phyloP scores from a whole-genome alignment of 2,888 invertebrate genomes.

The Hydraecia micacea region DNA sequence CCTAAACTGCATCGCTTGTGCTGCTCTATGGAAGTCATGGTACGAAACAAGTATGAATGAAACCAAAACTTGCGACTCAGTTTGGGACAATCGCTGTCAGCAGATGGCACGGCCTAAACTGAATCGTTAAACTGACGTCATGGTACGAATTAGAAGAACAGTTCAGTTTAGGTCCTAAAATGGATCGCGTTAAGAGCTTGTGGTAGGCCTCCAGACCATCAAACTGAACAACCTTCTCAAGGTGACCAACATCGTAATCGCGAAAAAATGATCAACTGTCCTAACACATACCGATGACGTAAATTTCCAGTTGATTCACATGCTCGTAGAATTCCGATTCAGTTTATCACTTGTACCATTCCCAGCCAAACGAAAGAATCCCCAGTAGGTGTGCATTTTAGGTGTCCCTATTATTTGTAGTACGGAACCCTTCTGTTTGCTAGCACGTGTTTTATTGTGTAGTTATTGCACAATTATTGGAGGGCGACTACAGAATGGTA shows the following conservation, averaged over 20 bases:
- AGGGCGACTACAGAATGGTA: slow-evolving; percentile 76
- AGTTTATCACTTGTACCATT: slow-evolving; percentile 58
- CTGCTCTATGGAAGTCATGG: too few relatives aligned
- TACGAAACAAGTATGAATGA: too few relatives aligned
- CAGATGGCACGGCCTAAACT: too few relatives aligned
- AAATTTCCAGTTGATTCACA: neutral
- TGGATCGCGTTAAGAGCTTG: too few relatives aligned
- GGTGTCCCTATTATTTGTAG: slow-evolving; percentile 78
- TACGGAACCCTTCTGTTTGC: slow-evolving; percentile 81
- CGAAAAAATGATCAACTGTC: neutral
- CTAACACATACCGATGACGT: too few relatives aligned
- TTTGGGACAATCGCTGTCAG: too few relatives aligned
- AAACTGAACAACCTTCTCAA: neutral
- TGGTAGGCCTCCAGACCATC: neutral
- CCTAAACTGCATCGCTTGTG: too few relatives aligned
- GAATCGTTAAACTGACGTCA: too few relatives aligned
- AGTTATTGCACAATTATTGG: slow-evolving; percentile 86
- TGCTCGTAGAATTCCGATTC: slow-evolving; percentile 42
- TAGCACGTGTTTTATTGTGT: slow-evolving; percentile 88
- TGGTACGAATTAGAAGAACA: too few relatives aligned
- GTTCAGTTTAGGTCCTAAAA: too few relatives aligned
- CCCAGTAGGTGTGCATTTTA: slow-evolving; percentile 76
- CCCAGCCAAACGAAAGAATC: slow-evolving; percentile 68
- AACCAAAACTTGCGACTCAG: too few relatives aligned
- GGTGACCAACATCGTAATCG: neutral